Evolutionary conservation across 64 coral and sea anemone genomes (phyloP), one percentile per base, ranked within the genome.

Genomic region (Montipora cactus): DNA sequence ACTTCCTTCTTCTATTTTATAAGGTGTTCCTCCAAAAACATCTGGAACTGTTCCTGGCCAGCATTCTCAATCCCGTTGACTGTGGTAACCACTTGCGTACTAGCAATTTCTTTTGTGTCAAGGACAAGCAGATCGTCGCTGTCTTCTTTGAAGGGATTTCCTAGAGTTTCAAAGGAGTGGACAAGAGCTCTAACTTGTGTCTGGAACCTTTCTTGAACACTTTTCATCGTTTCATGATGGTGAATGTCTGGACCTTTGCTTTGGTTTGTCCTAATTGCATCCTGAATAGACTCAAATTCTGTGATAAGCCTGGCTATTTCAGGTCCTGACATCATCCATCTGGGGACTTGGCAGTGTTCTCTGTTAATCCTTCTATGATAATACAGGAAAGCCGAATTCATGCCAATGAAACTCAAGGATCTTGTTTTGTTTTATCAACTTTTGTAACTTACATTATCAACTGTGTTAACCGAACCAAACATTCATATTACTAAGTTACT

Each of bases 81-180:
- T 76, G 74, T 89, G 49, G 87, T 10, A 7, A 79, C 50, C 53
- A 89, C 87, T 59, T 61, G 49, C 47, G 8, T 25, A 25, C 21
- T 78, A 22, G 75, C 87, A 89, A 89, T 89, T 58, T 89, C 70
- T 19, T 75, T 88, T 21, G 87, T 88, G 70, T 88, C 87, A 6
- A 88, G 68, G 45, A 88, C 87, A 51, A 88, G 66, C 68, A 88
- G 45, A 51, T 88, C 87, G 11, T 74, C 13, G 46, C 87, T 88
- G 44, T 75, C 68, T 51, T 88, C 87, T 89, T 89, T 79, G n/a
- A 89, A 89, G 49, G 75, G 74, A 59, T 89, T 89, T 59, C 51
- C 74, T 14, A 89, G 0, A 9, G 18, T 61, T 89, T 89, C 87
- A 8, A 89, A 23, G 18, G n/a, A 4, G 1, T 78, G 7, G 20